Evolutionary conservation across 2,113 vertebrate genomes (phyloP), one percentile per base, ranked within the genome.

Genomic region (Peromyscus leucopus): DNA sequence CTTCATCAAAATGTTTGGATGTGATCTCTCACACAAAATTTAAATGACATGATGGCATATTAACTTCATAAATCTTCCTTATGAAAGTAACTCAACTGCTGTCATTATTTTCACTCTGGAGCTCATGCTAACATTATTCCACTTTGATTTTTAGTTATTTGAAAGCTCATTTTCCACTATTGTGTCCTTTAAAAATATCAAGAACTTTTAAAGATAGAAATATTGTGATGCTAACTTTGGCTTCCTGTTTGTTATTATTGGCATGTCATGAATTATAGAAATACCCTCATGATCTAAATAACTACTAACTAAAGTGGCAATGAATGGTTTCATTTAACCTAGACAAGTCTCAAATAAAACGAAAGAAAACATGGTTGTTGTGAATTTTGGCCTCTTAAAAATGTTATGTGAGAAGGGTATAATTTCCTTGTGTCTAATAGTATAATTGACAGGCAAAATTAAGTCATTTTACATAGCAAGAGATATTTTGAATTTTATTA

Each of bases 381-480:
- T 89, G 61, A 91, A 90, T 92, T 94, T 87, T 74, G 80, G 48
- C 55, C 61, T 97, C 72, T 69, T 97, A 95, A 97, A 96, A 42
- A 94, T 86, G 72, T 74, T 95, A 85, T 78, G n/a, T 78, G 46
- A 95, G 46, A 97, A 96, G 67, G 61, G 31, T 97, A 71, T 96
- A 96, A 97, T 95, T 97, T 95, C n/a, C 82, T 91, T 96, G 95
- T 95, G 67, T 96, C 76, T 95, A 87, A 88, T 42, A 75, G 55
- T 90, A 96, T 90, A 97, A 91, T 93, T 93, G 8, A 55, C 24
- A 93, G 36, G 72, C 72, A 95, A 80, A 97, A 96, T 92, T 93
- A 93, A 96, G 67, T 97, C 28, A 87, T 93, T 96, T 91, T 57
- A 71, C 22, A 85, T 31, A 78, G n/a, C 3, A 90, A 95, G 42